Percentiles rank a stretch among this genome's conserved stretches.
These are phyloP conservation scores for Lycaon pictus DNA, from an alignment of 2,113 vertebrate genomes.

Conservation along the genomic window DNA sequence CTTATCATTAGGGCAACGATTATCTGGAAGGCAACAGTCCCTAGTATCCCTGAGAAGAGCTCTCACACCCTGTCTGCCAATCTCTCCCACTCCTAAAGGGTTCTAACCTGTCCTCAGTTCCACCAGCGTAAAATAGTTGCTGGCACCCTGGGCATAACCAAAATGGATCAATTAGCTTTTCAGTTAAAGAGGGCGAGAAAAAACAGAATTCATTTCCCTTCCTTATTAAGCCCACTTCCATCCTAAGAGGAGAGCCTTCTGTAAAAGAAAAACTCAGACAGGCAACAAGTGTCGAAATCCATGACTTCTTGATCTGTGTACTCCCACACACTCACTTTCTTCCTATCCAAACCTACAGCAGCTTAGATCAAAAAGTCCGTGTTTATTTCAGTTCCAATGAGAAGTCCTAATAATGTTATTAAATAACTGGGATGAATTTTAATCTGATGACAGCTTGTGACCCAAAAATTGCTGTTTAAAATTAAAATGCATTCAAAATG, in stretches of 20 bases:
- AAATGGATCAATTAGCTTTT: constrained; percentile 35
- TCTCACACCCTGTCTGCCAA: not conserved
- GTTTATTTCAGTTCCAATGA: constrained; percentile 56
- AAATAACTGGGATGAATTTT: constrained; percentile 72
- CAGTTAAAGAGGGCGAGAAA: not conserved
- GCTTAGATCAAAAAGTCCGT: constrained; percentile 25
- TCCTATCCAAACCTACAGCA: constrained; percentile 1
- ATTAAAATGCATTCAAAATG: constrained; percentile 75
- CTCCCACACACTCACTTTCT: not conserved
- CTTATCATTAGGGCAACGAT: not conserved
- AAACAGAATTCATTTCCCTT: constrained; percentile 34
- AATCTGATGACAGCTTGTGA: constrained; percentile 81
- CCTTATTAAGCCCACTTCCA: not conserved
- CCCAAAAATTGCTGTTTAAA: constrained; percentile 77
- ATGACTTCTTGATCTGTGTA: not conserved
- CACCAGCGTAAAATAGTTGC: not conserved
- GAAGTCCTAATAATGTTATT: constrained; percentile 59
- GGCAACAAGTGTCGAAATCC: constrained; percentile 61
- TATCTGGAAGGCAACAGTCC: not conserved
- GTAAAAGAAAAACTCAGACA: constrained; percentile 21
- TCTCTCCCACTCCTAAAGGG: not conserved
- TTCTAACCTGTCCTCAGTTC: constrained; percentile 33
- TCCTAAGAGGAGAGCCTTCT: not conserved
- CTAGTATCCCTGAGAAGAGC: not conserved
- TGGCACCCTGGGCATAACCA: not conserved